Conservation (phyloP, 1,140 invertebrate species). For the Nautilus pompilius region DNA sequence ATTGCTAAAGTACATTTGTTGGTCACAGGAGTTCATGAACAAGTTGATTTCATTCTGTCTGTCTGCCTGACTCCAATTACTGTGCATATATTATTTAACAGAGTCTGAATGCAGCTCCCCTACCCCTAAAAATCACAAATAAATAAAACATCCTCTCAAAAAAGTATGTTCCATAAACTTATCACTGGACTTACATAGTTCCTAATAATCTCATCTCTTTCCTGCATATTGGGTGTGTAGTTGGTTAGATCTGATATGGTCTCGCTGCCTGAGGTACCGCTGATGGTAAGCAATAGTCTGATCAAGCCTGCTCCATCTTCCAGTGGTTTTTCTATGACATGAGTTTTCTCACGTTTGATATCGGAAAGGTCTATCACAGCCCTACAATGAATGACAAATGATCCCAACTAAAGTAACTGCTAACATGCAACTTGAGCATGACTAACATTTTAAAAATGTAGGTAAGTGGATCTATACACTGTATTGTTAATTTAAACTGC, state of each 20-base stretch:
- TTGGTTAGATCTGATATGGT: constrained; percentile 82
- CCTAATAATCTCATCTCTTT: constrained; percentile 56
- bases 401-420: too few relatives aligned
- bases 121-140: background rate
- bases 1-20: too few relatives aligned
- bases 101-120: too few relatives aligned
- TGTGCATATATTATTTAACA: too few relatives aligned
- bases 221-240: constrained; percentile 75
- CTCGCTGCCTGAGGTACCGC: constrained; percentile 86
- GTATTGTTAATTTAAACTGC: too few relatives aligned
- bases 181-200: constrained; percentile 83
- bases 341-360: constrained; percentile 86
- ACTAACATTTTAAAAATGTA: too few relatives aligned
- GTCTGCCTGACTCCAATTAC: too few relatives aligned
- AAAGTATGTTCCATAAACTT: background rate
- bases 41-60: too few relatives aligned
- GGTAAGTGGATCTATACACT: too few relatives aligned
- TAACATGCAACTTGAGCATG: too few relatives aligned
- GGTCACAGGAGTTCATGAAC: too few relatives aligned
- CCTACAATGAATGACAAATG: constrained; percentile 57
- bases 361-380: constrained; percentile 80
- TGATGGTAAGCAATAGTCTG: constrained; percentile 84
- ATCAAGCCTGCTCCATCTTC: constrained; percentile 83
- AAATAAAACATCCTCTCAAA: background rate
- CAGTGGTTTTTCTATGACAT: constrained; percentile 81